phyloP scores from a whole-genome alignment of 30 jellyfish, hydroid and myxozoan genomes.

The Aurelia coerulea region DNA sequence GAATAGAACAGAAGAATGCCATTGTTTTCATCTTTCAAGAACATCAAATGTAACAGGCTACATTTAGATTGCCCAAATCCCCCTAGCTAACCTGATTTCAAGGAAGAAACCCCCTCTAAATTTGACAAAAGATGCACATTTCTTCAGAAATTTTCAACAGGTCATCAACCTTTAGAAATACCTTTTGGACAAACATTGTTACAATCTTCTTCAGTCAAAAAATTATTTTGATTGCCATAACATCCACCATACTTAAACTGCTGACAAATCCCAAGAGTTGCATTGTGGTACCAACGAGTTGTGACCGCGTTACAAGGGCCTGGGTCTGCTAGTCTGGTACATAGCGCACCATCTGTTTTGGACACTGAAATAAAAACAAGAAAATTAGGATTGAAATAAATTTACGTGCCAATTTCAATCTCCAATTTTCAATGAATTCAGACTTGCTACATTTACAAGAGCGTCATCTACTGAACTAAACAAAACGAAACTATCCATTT shows the following conservation, averaged over 20 bases:
- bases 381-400: background rate
- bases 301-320: slow-evolving; percentile 49
- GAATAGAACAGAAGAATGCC: too few relatives aligned
- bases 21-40: too few relatives aligned
- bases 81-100: too few relatives aligned
- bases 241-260: slow-evolving; percentile 64
- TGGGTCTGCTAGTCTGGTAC: slow-evolving; percentile 27
- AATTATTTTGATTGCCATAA: slow-evolving; percentile 62
- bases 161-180: background rate
- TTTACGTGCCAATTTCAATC: too few relatives aligned
- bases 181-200: slow-evolving; percentile 22
- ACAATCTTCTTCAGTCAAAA: slow-evolving; percentile 46
- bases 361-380: slow-evolving; percentile 7
- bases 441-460: too few relatives aligned
- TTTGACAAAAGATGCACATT: background rate
- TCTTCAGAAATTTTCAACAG: background rate
- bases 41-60: too few relatives aligned
- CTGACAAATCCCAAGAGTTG: slow-evolving; percentile 19
- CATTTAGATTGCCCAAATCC: too few relatives aligned
- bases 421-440: too few relatives aligned
- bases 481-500: too few relatives aligned
- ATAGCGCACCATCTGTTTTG: slow-evolving; percentile 8
- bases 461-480: too few relatives aligned
- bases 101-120: too few relatives aligned
- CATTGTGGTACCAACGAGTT: slow-evolving; percentile 47